Percentiles rank a stretch among this genome's conserved stretches.
Evolutionary conservation across 2,113 vertebrate genomes (phyloP).

Genomic region (Ia io): DNA sequence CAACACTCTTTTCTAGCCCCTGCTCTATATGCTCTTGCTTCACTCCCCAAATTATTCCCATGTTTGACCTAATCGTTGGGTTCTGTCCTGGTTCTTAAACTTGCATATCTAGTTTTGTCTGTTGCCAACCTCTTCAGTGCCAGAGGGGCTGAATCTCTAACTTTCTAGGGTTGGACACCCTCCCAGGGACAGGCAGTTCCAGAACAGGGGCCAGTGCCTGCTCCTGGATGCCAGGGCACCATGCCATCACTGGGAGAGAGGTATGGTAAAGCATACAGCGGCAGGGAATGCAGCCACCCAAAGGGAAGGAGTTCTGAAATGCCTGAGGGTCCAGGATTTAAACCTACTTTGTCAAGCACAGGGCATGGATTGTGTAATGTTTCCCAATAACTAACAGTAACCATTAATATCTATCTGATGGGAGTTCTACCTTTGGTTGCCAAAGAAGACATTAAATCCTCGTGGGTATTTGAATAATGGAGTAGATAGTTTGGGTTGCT

Average conservation of each 20-base stretch:
- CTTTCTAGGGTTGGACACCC: neutral
- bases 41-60: neutral
- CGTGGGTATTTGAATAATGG: slow-evolving; percentile 14
- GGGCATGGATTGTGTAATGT: neutral
- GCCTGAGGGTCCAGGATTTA: neutral
- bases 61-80: neutral
- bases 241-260: neutral
- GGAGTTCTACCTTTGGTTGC: neutral
- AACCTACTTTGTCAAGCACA: neutral
- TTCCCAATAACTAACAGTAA: slow-evolving; percentile 8
- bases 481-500: slow-evolving; percentile 5
- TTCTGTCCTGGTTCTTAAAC: neutral
- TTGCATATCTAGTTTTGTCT: neutral
- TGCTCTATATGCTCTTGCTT: neutral
- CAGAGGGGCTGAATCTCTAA: neutral
- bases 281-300: neutral
- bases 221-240: neutral
- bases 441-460: slow-evolving; percentile 18
- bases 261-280: neutral
- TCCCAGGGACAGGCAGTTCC: neutral
- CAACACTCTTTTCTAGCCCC: neutral
- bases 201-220: neutral
- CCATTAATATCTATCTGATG: neutral
- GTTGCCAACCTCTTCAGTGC: neutral
- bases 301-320: neutral